These are phyloP conservation scores for Anas platyrhynchos DNA, from an alignment of 2,113 vertebrate genomes.

Conservation along the genomic window DNA sequence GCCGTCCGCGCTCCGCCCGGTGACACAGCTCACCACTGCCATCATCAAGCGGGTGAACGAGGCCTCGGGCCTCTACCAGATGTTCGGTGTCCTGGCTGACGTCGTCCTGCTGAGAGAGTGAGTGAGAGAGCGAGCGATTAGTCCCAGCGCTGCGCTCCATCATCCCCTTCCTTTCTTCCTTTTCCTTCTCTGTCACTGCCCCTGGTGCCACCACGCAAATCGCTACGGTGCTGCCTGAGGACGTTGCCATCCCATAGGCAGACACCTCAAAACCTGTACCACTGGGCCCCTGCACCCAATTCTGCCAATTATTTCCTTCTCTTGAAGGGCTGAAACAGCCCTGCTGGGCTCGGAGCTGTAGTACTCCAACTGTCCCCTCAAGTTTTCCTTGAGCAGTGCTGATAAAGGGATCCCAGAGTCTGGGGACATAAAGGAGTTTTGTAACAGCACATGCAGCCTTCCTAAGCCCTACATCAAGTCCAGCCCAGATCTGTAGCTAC, in stretches of 20 bases:
- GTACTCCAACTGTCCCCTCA: not conserved
- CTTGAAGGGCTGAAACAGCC: not conserved
- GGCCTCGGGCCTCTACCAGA: slow-evolving; percentile 95
- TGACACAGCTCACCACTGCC: slow-evolving; percentile 87
- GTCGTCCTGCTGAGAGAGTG: slow-evolving; percentile 90
- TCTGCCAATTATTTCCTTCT: not conserved
- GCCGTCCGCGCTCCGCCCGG: slow-evolving; percentile 78
- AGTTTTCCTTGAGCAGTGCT: not conserved
- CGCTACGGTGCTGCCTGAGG: not conserved
- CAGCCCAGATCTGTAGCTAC: not conserved
- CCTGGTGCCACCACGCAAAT: not conserved
- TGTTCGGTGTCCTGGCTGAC: slow-evolving; percentile 94
- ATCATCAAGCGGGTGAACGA: slow-evolving; percentile 90
- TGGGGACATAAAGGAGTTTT: not conserved
- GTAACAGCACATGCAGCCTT: not conserved
- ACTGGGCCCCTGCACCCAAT: not conserved
- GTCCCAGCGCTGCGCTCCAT: not conserved
- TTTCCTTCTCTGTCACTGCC: not conserved
- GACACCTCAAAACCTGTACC: not conserved
- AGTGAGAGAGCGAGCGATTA: slow-evolving; percentile 83
- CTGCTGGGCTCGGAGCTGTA: not conserved
- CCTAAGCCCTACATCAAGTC: not conserved
- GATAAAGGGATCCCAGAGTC: not conserved
- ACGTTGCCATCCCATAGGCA: rapidly evolving
- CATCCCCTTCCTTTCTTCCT: not conserved